A percentile compares a stretch with the other conserved stretches of the same genome.
These are phyloP conservation scores for Gasterosteus nipponicus DNA, from an alignment of 2,113 vertebrate species.

Conservation along the genomic window DNA sequence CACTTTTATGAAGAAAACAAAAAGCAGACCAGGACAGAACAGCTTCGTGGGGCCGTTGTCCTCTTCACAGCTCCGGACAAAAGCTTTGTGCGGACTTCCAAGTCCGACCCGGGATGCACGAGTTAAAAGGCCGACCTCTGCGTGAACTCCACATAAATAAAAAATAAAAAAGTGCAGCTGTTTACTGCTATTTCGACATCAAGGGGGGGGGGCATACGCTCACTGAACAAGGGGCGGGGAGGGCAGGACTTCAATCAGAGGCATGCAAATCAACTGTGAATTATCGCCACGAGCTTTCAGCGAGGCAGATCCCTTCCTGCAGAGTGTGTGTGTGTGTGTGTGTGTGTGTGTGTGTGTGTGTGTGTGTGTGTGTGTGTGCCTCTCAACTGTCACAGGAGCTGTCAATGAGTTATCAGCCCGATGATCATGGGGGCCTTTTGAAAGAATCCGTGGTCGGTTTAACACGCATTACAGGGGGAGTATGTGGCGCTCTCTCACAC, in stretches of 20 bases:
- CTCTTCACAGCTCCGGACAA: conserved; percentile 42
- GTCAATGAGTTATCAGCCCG: conserved; percentile 77
- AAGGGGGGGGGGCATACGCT: conserved; percentile 30
- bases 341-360: too few relatives aligned
- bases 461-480: conserved; percentile 48
- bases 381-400: conserved; percentile 62
- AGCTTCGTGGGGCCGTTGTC: not conserved
- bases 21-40: too few relatives aligned
- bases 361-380: not conserved
- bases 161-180: conserved; percentile 50
- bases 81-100: conserved; percentile 37
- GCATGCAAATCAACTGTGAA: conserved; percentile 43
- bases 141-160: conserved; percentile 57
- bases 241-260: conserved; percentile 39
- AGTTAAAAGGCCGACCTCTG: conserved; percentile 43
- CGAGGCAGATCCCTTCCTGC: conserved; percentile 12
- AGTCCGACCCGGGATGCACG: conserved; percentile 36
- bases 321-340: not conserved
- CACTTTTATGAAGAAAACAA: too few relatives aligned
- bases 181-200: conserved; percentile 57
- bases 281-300: conserved; percentile 23
- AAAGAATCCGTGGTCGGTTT: conserved; percentile 59
- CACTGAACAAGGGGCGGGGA: conserved; percentile 30
- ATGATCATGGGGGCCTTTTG: conserved; percentile 54
- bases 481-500: not conserved